Conservation (phyloP, 2,113 vertebrate genomes). For the Axis porcinus region DNA sequence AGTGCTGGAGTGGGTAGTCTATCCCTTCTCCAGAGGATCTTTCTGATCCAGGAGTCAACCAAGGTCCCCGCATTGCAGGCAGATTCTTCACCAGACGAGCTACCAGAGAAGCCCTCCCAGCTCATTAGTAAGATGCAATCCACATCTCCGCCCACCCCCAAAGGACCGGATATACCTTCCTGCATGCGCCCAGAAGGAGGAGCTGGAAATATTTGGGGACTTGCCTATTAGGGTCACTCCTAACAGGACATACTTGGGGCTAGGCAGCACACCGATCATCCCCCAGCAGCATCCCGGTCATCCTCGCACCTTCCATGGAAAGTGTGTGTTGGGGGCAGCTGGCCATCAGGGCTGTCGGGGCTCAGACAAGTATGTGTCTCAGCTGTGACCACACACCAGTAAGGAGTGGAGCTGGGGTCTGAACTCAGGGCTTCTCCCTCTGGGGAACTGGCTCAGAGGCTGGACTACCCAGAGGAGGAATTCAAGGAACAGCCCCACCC, state of each 20-base stretch:
- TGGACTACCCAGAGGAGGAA: background rate
- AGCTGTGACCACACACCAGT: background rate
- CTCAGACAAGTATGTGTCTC: background rate
- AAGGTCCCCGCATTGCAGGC: background rate
- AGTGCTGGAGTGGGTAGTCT: background rate
- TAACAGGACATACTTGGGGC: background rate
- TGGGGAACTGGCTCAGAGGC: background rate
- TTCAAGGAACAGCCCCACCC: too few relatives aligned
- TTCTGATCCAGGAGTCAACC: background rate
- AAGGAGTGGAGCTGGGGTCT: background rate
- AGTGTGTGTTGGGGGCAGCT: fast-evolving
- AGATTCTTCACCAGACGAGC: background rate
- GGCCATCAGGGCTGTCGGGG: fast-evolving
- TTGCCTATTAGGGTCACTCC: background rate
- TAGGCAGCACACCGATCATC: fast-evolving
- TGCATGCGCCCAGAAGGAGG: fast-evolving
- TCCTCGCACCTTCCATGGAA: background rate
- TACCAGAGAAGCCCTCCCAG: background rate
- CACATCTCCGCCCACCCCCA: fast-evolving
- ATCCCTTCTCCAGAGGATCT: background rate
- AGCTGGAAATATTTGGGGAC: fast-evolving
- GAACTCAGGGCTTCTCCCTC: background rate
- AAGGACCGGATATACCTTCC: fast-evolving
- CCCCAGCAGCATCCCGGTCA: fast-evolving
- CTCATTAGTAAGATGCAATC: background rate